Conservation (phyloP, 37 sponge, comb jelly and placozoan genomes). For the Bolinopsis microptera region DNA sequence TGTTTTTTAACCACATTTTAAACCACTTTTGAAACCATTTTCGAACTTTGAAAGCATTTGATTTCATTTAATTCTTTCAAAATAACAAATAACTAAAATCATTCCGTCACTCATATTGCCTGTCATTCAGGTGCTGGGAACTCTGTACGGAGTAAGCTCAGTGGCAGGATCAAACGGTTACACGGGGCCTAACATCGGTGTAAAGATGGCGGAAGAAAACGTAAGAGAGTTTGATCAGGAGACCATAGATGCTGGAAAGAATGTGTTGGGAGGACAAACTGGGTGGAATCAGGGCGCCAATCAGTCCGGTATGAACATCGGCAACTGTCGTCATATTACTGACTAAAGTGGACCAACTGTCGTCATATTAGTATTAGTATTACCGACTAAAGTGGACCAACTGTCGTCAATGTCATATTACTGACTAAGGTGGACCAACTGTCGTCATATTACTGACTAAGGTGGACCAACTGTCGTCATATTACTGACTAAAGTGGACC, state of each 20-base stretch:
- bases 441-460: too few relatives aligned
- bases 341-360: neutral
- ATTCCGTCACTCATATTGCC: too few relatives aligned
- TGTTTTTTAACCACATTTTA: too few relatives aligned
- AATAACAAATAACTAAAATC: too few relatives aligned
- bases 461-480: too few relatives aligned
- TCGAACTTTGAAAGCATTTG: too few relatives aligned
- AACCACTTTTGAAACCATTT: too few relatives aligned
- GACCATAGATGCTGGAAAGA: slow-evolving; percentile 76
- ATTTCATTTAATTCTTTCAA: too few relatives aligned
- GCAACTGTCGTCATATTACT: slow-evolving; percentile 10
- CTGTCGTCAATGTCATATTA: too few relatives aligned
- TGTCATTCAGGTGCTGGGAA: neutral
- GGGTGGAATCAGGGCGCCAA: slow-evolving; percentile 91
- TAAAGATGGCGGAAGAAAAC: slow-evolving; percentile 76
- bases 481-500: too few relatives aligned
- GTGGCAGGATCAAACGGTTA: slow-evolving; percentile 68
- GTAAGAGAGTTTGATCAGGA: slow-evolving; percentile 76
- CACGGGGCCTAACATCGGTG: slow-evolving; percentile 73
- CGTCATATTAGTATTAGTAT: too few relatives aligned
- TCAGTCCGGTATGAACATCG: slow-evolving; percentile 75
- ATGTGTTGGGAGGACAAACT: slow-evolving; percentile 83
- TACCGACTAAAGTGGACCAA: neutral
- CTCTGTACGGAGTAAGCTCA: neutral
- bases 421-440: too few relatives aligned